Conservation (phyloP, 2,888 invertebrate species). For the Scaptomyza polygonia region DNA sequence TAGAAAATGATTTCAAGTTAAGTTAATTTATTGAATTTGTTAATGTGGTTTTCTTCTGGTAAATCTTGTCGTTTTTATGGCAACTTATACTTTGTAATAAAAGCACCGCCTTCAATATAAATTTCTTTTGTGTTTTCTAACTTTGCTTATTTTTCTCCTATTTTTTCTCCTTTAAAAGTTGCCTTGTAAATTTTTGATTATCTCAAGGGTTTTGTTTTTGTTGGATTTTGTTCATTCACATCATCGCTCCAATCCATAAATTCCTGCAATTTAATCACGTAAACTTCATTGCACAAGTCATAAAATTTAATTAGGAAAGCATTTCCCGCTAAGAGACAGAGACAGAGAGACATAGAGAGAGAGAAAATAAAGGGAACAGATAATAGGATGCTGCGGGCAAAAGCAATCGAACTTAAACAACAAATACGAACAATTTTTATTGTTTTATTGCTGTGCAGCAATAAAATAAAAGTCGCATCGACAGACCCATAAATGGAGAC, state of each 20-base stretch:
- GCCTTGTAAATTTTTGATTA: too few species aligned
- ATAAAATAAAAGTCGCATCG: slow-evolving; percentile 51
- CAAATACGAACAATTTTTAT: slow-evolving; percentile 65
- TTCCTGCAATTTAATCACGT: slow-evolving; percentile 47
- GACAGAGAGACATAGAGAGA: too few species aligned
- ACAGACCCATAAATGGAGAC: slow-evolving; percentile 52
- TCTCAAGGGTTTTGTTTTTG: background rate
- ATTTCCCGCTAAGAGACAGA: slow-evolving; percentile 53
- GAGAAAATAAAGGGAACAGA: background rate
- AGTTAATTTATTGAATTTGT: too few species aligned
- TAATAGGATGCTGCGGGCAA: slow-evolving; percentile 10
- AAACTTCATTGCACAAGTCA: slow-evolving; percentile 64
- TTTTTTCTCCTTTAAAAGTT: too few species aligned
- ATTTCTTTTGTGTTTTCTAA: too few species aligned
- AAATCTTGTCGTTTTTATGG: too few species aligned
- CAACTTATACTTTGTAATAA: too few species aligned
- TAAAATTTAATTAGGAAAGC: slow-evolving; percentile 75
- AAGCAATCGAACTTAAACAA: slow-evolving; percentile 54
- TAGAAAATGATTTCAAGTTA: too few species aligned
- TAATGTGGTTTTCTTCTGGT: too few species aligned
- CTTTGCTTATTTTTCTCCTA: too few species aligned
- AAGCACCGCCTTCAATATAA: too few species aligned
- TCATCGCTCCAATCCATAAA: slow-evolving; percentile 22
- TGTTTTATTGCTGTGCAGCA: slow-evolving; percentile 65
- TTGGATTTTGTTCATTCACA: slow-evolving; percentile 1